Evolutionary conservation across 1,140 invertebrate species (phyloP).

Genomic region (Olivierus martensii): DNA sequence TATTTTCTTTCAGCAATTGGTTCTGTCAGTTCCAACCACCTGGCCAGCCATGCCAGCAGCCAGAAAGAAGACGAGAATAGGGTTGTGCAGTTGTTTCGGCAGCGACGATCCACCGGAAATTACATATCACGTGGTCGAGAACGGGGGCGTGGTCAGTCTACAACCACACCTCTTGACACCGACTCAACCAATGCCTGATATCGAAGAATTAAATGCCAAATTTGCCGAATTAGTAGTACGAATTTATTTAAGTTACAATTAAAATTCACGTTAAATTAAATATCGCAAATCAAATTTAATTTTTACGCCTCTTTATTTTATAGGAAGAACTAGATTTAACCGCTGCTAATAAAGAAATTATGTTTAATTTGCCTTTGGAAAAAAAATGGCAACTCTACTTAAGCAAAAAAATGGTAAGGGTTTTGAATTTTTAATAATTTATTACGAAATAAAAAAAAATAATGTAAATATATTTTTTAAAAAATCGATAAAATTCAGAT

Average conservation of each 20-base stretch:
- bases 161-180: constrained; percentile 1
- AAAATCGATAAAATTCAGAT: background rate
- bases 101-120: constrained; percentile 1
- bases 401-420: constrained; percentile 52
- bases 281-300: background rate
- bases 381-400: constrained; percentile 98
- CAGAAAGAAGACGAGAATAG: background rate
- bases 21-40: no score
- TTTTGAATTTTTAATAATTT: background rate
- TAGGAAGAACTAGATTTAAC: constrained; percentile 72
- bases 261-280: background rate
- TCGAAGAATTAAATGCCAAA: constrained; percentile 79
- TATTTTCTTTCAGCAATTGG: no score
- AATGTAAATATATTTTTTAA: no score
- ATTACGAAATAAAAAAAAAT: no score
- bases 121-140: constrained; percentile 1
- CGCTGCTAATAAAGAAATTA: constrained; percentile 69
- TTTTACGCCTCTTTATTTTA: background rate
- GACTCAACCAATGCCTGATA: constrained; percentile 31
- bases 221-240: constrained; percentile 75
- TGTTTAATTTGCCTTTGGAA: constrained; percentile 74
- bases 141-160: constrained; percentile 1
- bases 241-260: background rate
- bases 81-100: background rate
- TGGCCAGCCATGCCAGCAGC: background rate